Evolutionary conservation across 1,140 invertebrate species (phyloP), one percentile per base, ranked within the genome.

Genomic region (Diorhabda carinulata): DNA sequence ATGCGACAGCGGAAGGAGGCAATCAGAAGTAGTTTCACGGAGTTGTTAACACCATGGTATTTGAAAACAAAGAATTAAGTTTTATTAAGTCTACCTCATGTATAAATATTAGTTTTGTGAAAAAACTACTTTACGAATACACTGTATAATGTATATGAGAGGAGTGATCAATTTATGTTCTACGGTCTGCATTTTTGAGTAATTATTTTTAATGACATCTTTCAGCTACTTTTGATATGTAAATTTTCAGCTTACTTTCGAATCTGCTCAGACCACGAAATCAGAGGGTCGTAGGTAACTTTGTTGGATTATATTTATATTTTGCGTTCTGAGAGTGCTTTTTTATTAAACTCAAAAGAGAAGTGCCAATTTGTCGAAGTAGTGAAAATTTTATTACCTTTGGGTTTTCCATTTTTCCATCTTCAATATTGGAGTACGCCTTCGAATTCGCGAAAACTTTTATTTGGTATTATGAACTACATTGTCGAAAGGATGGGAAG

Each of bases 331-430:
- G 65, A 61, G 68, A 72, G 68, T 72, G 73, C 66, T 66, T 70
- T 72, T 70, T 74, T 72, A 70, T 58, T 67, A 64, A 62, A 67
- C 60, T 72, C 71, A 65, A 72, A 72, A 43, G 68, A 67, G 71
- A 69, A 72, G 68, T 68, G 71, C 68, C 73, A 74, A 74, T 74
- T 74, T 74, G 68, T 72, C 67, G 73, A 74, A 74, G 73, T 74
- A 71, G 73, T 74, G 68, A 66, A 70, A 70, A 74, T 66, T 74
- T 70, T 72, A 74, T 74, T 74, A 68, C 57, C 72, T 74, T 72
- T 68, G 73, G 73, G 70, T 64, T 72, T 74, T 74, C 71, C 73
- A 74, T 72, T 64, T 72, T 74, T 74, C 70, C 73, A 74, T 72
- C 72, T 65, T 74, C 68, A 52, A 63, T 69, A 69, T 64, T 64